A percentile compares a stretch with the other conserved stretches of the same genome.
These are phyloP conservation scores for Alca torda DNA, from an alignment of 2,797 vertebrate species.

Conservation along the genomic window DNA sequence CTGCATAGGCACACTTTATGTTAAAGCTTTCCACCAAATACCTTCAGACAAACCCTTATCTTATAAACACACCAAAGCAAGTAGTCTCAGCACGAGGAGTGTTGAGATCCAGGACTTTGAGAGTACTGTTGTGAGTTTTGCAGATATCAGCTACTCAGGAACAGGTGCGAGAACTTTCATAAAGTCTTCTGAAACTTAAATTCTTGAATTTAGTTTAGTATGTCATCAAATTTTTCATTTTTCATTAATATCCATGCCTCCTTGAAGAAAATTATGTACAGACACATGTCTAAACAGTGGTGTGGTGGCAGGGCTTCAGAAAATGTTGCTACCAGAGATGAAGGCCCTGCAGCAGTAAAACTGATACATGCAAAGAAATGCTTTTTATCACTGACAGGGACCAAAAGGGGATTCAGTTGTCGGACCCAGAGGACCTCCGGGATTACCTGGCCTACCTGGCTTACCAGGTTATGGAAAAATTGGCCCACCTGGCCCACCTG, in stretches of 20 bases:
- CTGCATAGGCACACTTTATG: neutral
- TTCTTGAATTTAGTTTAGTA: neutral
- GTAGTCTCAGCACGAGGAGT: neutral
- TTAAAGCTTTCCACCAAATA: neutral
- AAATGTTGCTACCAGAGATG: neutral
- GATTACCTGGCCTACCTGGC: slow-evolving; percentile 87
- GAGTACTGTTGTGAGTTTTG: neutral
- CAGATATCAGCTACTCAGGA: neutral
- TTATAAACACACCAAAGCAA: neutral
- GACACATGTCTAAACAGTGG: neutral
- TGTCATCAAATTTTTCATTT: neutral
- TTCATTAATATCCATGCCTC: neutral
- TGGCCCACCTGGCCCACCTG: slow-evolving; percentile 85
- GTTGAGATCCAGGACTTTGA: neutral
- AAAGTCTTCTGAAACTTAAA: neutral
- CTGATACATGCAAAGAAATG: neutral
- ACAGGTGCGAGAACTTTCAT: neutral
- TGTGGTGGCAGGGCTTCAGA: neutral
- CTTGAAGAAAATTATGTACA: neutral
- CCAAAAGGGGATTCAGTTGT: slow-evolving; percentile 88
- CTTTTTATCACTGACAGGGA: slow-evolving; percentile 77
- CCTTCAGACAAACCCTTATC: neutral
- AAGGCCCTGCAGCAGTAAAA: neutral
- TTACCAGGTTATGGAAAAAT: slow-evolving; percentile 85
- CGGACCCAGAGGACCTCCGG: slow-evolving; percentile 86